Conservation (phyloP, 2,113 vertebrate species). For the Fulmarus glacialis region DNA sequence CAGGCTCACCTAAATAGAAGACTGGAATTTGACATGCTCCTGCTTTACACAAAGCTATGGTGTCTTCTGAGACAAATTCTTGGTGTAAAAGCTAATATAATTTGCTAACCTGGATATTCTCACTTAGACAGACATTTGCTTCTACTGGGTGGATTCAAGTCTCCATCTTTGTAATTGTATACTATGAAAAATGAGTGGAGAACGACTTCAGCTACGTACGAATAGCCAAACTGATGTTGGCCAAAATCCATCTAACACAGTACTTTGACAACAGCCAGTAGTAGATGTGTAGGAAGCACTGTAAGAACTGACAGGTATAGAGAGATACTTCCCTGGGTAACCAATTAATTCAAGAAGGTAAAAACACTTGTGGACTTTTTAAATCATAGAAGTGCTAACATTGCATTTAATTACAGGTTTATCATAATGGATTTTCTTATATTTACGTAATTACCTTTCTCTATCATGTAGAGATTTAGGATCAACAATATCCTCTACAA, state of each 20-base stretch:
- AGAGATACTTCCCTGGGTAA: background rate
- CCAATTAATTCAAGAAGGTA: background rate
- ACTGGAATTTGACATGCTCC: background rate
- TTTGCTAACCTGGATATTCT: background rate
- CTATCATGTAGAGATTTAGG: fast-evolving
- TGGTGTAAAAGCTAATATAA: background rate
- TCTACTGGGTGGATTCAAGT: background rate
- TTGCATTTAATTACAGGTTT: background rate
- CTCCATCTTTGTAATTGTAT: background rate
- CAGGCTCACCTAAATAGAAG: background rate
- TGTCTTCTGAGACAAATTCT: background rate
- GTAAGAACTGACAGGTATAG: background rate
- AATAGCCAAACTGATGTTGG: background rate
- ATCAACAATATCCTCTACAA: background rate
- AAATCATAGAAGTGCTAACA: background rate
- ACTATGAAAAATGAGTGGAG: background rate
- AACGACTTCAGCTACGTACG: fast-evolving
- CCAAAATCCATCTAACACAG: background rate
- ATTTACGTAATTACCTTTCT: background rate
- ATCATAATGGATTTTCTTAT: background rate
- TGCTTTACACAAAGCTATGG: background rate
- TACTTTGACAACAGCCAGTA: background rate
- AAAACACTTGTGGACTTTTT: background rate
- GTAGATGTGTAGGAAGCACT: background rate
- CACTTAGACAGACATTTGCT: background rate